Percentiles rank a stretch among this genome's conserved stretches.
Evolutionary conservation across 1,140 invertebrate species (phyloP).

Genomic region (Procambarus virginalis): DNA sequence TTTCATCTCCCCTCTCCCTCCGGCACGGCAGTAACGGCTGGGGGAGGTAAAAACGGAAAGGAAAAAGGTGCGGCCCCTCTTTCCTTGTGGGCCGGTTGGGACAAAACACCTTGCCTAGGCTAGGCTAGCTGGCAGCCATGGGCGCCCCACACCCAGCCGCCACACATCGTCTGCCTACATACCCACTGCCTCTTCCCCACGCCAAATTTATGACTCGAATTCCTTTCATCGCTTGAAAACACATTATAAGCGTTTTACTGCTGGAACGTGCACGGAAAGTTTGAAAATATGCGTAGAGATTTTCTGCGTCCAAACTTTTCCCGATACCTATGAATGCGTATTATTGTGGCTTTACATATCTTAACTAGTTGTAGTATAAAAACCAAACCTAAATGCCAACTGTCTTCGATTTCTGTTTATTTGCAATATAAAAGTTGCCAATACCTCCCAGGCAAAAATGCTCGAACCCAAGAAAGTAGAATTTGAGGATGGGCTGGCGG

Average conservation of each 20-base stretch:
- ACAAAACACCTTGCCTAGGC: slow-evolving; percentile 40
- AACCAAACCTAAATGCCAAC: not conserved
- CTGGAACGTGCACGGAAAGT: not conserved
- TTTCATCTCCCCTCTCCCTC: slow-evolving; percentile 36
- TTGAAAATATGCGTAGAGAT: not conserved
- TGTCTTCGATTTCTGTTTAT: not conserved
- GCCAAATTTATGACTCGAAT: not conserved
- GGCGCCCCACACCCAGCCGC: not conserved
- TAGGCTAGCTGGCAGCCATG: slow-evolving; percentile 6
- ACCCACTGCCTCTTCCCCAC: not conserved
- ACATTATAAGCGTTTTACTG: not conserved
- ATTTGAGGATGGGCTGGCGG: not conserved
- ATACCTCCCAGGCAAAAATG: not conserved
- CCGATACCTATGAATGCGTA: not conserved
- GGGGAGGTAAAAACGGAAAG: slow-evolving; percentile 22
- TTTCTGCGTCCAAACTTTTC: not conserved
- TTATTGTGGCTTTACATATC: not conserved
- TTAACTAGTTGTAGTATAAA: not conserved
- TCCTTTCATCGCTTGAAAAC: not conserved
- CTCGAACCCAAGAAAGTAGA: not conserved
- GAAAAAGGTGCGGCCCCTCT: slow-evolving; percentile 34
- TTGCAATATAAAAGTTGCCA: not conserved
- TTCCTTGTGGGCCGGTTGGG: not conserved
- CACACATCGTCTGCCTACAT: not conserved
- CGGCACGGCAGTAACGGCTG: slow-evolving; percentile 34